phyloP scores from a whole-genome alignment of 2,797 vertebrate genomes.

The Ctenochaetus hawaiiensis region DNA sequence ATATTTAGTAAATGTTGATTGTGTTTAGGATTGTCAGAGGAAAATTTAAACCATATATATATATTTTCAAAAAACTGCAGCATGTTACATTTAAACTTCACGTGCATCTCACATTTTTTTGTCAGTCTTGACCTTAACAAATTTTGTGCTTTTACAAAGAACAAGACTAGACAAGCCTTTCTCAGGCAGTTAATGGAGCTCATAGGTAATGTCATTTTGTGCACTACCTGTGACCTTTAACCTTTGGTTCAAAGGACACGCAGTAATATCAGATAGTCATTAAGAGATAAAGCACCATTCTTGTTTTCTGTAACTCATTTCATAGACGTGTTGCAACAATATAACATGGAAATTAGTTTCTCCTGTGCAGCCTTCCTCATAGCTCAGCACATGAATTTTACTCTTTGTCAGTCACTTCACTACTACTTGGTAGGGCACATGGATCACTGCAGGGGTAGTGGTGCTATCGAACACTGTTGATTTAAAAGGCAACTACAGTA shows the following conservation, averaged over 20 bases:
- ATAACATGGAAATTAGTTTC: background rate
- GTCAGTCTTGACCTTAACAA: background rate
- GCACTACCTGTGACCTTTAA: background rate
- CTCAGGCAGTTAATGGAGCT: background rate
- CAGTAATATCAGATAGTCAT: background rate
- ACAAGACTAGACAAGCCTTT: background rate
- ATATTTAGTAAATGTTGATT: background rate
- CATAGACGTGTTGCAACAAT: background rate
- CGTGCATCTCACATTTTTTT: background rate
- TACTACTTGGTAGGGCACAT: background rate
- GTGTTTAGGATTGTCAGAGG: background rate
- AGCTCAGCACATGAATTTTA: background rate
- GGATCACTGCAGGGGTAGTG: background rate
- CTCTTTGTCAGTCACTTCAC: background rate
- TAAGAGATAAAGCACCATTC: background rate
- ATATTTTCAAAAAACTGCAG: too few species aligned
- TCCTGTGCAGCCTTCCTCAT: too few species aligned
- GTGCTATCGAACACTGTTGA: slow-evolving; percentile 3
- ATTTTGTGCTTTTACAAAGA: background rate
- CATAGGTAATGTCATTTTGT: background rate
- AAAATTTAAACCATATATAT: background rate
- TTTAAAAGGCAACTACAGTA: background rate
- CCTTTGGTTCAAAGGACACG: background rate
- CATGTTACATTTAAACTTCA: background rate
- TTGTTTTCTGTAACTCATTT: background rate